Conservation (phyloP, 2,888 invertebrate species). For the Clivina fossor region DNA sequence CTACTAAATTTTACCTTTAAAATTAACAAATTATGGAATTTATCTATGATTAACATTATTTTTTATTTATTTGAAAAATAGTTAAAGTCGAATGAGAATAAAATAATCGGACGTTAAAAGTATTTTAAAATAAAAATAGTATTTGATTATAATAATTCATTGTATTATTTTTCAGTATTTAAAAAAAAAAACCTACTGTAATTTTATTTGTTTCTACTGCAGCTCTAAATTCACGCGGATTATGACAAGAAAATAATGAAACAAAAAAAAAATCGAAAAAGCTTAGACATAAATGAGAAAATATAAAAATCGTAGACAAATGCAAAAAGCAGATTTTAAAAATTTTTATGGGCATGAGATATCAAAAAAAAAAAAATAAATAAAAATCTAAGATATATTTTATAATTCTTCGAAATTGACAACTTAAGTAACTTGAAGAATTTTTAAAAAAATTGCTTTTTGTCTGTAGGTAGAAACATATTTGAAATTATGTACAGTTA, state of each 20-base stretch:
- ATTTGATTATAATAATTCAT: not conserved
- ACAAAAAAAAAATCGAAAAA: conserved; percentile 7
- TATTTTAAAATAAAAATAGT: conserved; percentile 2
- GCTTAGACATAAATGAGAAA: conserved; percentile 8
- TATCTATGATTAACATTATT: not conserved
- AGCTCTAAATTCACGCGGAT: conserved; percentile 24
- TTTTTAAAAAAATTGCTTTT: no score
- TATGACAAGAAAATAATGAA: conserved; percentile 14
- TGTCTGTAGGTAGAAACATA: conserved; percentile 17
- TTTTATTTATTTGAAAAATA: not conserved
- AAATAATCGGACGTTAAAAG: not conserved
- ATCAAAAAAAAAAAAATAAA: no score
- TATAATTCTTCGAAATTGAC: no score
- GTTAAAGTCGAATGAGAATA: not conserved
- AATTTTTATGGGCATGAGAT: no score
- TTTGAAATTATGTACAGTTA: conserved; percentile 26
- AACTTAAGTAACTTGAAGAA: no score
- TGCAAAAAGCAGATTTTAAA: no score
- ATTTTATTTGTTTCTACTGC: conserved; percentile 6
- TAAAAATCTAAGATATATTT: no score
- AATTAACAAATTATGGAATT: no score
- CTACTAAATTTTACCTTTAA: no score
- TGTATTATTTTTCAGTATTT: conserved; percentile 15
- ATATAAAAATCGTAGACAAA: no score
- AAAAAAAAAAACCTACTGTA: not conserved